Percentiles rank a stretch among this genome's conserved stretches.
These are phyloP conservation scores for Gadopsis bispinosus DNA, from an alignment of 2,797 vertebrate genomes.

Conservation along the genomic window DNA sequence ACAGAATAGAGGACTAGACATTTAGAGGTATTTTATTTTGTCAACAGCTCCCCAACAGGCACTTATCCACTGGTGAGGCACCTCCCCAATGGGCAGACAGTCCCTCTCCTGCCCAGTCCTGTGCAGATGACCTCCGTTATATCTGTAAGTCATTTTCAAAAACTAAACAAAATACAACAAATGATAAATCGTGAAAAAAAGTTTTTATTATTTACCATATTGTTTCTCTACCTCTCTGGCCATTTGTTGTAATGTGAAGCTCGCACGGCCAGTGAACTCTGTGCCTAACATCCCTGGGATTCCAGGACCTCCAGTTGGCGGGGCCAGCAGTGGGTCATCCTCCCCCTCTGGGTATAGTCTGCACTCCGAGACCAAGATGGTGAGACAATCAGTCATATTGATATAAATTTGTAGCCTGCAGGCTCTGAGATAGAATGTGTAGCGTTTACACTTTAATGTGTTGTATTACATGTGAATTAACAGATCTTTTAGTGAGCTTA, in stretches of 20 bases:
- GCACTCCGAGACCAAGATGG: slow-evolving; percentile 93
- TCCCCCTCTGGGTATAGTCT: slow-evolving; percentile 89
- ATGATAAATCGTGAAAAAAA: background rate
- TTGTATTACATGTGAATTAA: background rate
- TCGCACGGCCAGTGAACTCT: slow-evolving; percentile 90
- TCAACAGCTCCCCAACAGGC: slow-evolving; percentile 90
- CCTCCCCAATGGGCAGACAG: slow-evolving; percentile 93
- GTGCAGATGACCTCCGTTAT: slow-evolving; percentile 97
- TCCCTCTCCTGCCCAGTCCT: slow-evolving; percentile 93
- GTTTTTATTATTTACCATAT: background rate
- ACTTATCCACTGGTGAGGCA: slow-evolving; percentile 94
- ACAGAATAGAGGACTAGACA: slow-evolving; percentile 3
- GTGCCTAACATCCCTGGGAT: slow-evolving; percentile 97
- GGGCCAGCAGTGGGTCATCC: slow-evolving; percentile 86
- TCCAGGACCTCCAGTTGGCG: slow-evolving; percentile 91
- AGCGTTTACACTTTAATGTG: background rate
- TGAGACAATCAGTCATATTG: slow-evolving; percentile 73
- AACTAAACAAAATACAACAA: background rate
- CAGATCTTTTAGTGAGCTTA: background rate
- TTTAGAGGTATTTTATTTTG: slow-evolving; percentile 36
- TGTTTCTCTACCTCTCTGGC: background rate
- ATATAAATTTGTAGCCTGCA: background rate
- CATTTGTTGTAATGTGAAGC: slow-evolving; percentile 76
- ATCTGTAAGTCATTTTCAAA: slow-evolving; percentile 86
- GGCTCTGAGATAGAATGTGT: background rate